phyloP scores from a whole-genome alignment of 2,888 invertebrate genomes.

The Nezara viridula region DNA sequence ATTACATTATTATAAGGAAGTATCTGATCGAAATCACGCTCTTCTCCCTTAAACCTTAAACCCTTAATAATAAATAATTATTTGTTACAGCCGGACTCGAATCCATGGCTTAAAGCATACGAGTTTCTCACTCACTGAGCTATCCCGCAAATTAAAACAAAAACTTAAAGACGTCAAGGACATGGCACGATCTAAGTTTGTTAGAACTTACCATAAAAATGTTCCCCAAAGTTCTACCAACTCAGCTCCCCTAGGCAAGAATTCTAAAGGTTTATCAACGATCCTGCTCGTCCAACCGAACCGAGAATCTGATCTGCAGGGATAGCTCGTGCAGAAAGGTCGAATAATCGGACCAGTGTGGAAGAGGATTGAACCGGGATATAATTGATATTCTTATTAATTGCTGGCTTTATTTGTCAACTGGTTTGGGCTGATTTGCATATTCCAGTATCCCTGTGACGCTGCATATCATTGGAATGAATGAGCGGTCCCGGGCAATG shows the following conservation, averaged over 20 bases:
- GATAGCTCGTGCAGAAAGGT: neutral
- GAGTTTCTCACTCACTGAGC: too few relatives aligned
- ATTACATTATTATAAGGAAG: too few relatives aligned
- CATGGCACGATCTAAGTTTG: too few relatives aligned
- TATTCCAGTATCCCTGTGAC: neutral
- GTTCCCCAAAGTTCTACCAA: neutral
- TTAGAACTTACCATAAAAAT: too few relatives aligned
- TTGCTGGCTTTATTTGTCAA: slow-evolving; percentile 1
- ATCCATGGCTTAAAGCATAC: too few relatives aligned
- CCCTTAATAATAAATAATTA: too few relatives aligned
- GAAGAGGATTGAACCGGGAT: neutral
- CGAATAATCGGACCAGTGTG: neutral
- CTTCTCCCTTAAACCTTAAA: too few relatives aligned
- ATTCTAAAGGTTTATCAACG: neutral
- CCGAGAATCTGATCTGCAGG: neutral
- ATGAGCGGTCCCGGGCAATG: neutral
- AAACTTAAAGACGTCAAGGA: too few relatives aligned
- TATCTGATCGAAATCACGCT: too few relatives aligned
- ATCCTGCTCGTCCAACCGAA: slow-evolving; percentile 2
- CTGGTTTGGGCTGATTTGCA: neutral
- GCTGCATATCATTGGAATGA: neutral
- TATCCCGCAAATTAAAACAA: too few relatives aligned
- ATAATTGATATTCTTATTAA: slow-evolving; percentile 16
- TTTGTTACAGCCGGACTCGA: too few relatives aligned
- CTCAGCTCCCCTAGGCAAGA: neutral